Conservation (phyloP, 2,113 vertebrate genomes). For the Nycticryphes semicollaris region DNA sequence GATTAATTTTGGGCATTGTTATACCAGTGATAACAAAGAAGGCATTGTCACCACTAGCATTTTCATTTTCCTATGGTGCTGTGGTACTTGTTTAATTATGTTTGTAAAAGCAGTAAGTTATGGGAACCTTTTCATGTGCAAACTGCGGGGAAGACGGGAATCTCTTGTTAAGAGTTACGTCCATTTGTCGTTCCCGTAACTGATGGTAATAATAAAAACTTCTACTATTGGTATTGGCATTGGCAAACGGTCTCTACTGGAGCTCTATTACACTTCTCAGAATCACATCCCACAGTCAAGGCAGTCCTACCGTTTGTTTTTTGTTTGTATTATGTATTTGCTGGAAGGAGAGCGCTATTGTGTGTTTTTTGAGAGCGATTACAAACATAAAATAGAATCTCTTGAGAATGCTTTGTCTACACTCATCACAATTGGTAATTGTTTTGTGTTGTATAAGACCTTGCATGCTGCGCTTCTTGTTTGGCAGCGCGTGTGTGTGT, state of each 20-base stretch:
- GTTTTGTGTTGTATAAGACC: constrained; percentile 42
- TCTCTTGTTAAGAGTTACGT: not conserved
- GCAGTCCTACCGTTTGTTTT: constrained; percentile 48
- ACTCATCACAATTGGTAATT: constrained; percentile 61
- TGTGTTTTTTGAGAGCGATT: constrained; percentile 58
- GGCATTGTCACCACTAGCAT: not conserved
- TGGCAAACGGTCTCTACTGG: not conserved
- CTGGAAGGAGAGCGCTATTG: constrained; percentile 63
- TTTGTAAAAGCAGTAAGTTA: not conserved
- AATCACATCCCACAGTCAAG: not conserved
- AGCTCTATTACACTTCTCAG: not conserved
- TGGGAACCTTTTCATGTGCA: not conserved
- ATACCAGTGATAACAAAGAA: not conserved
- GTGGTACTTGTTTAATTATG: not conserved
- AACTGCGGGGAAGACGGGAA: not conserved
- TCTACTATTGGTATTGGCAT: not conserved
- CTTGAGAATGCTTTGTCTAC: constrained; percentile 51
- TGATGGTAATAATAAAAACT: not conserved
- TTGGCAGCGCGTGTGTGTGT: not conserved
- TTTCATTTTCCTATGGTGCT: constrained; percentile 42
- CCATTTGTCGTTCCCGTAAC: constrained; percentile 1
- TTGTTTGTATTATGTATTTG: constrained; percentile 64
- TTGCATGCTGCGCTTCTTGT: not conserved
- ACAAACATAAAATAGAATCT: constrained; percentile 69
- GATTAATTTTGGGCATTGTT: constrained; percentile 19